These are phyloP conservation scores for Pammene aurita DNA, from an alignment of 2,888 invertebrate species.

Conservation along the genomic window DNA sequence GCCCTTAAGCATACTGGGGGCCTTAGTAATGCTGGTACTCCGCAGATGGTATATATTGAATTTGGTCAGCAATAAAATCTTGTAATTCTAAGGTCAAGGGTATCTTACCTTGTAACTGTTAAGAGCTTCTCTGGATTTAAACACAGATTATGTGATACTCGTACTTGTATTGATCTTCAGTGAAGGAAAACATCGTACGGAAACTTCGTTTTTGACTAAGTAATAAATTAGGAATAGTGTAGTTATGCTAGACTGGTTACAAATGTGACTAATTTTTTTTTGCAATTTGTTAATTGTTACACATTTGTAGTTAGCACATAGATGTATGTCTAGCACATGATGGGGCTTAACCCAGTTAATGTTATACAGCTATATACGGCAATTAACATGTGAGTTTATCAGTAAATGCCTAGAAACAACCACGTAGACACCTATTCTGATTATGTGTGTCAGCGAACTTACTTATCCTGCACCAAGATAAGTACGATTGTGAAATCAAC, in stretches of 20 bases:
- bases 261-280: too few species aligned
- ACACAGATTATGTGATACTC: too few species aligned
- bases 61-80: constrained; percentile 6
- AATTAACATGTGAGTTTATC: constrained; percentile 32
- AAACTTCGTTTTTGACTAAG: too few species aligned
- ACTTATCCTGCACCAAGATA: constrained; percentile 42
- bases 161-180: too few species aligned
- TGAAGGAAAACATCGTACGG: too few species aligned
- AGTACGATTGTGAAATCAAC: constrained; percentile 39
- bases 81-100: neutral
- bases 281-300: too few species aligned
- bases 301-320: too few species aligned
- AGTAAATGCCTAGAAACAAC: constrained; percentile 32
- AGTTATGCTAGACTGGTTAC: too few species aligned
- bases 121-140: too few species aligned
- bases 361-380: constrained; percentile 12
- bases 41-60: constrained; percentile 8
- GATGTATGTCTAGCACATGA: neutral
- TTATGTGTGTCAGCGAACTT: constrained; percentile 42
- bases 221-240: too few species aligned
- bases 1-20: constrained; percentile 4
- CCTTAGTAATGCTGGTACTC: constrained; percentile 1
- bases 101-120: too few species aligned
- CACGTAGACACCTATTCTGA: constrained; percentile 20
- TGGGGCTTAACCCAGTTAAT: constrained; percentile 13